These are phyloP conservation scores for Zaprionus nigranus DNA, from an alignment of 1,140 invertebrate genomes.

Conservation along the genomic window DNA sequence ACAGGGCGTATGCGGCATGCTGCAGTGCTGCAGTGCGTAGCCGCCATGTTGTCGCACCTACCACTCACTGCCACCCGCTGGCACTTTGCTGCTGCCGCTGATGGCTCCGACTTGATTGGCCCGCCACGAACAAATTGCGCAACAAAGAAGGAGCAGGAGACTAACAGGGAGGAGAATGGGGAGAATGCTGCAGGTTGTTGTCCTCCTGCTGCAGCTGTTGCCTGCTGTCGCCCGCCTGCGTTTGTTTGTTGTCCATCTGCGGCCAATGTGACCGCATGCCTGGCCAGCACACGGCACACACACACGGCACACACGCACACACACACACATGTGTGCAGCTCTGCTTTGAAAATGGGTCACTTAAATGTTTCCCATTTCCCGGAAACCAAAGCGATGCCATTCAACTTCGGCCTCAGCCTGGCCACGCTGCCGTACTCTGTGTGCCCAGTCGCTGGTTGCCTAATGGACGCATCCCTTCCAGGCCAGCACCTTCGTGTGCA, in stretches of 20 bases:
- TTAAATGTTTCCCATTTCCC: not conserved
- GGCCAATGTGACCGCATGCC: not conserved
- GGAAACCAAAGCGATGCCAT: not conserved
- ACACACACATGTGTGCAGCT: not conserved
- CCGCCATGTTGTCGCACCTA: constrained; percentile 29
- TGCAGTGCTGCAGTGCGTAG: constrained; percentile 50
- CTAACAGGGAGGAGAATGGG: not conserved
- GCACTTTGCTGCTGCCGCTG: constrained; percentile 2
- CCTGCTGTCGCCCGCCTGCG: no score
- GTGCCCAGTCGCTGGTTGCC: not conserved
- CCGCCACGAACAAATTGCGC: constrained; percentile 50
- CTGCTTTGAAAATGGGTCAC: not conserved
- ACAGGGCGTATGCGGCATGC: constrained; percentile 51
- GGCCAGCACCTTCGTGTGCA: not conserved
- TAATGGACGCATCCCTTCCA: not conserved
- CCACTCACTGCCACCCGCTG: not conserved
- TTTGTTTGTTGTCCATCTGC: not conserved
- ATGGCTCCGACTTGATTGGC: constrained; percentile 51
- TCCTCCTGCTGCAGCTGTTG: constrained; percentile 36
- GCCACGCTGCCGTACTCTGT: not conserved
- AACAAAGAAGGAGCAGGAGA: constrained; percentile 24
- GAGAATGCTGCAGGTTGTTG: constrained; percentile 65
- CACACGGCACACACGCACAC: not conserved
- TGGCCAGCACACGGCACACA: not conserved
- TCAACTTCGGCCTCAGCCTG: constrained; percentile 5